Evolutionary conservation across 2,113 vertebrate genomes (phyloP).

Genomic region (Tapirus terrestris): DNA sequence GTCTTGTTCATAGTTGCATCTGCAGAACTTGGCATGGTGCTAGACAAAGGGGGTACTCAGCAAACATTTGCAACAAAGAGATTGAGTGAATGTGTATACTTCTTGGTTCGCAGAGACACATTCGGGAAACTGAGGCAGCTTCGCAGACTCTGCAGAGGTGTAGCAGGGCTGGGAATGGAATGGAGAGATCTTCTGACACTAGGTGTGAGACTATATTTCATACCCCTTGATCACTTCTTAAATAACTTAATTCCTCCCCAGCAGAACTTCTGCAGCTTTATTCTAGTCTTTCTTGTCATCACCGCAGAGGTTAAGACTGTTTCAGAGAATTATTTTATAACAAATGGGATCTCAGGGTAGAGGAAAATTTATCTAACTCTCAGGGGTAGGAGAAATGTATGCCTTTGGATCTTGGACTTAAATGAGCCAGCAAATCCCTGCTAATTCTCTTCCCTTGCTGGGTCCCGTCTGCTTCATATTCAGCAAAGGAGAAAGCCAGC

Average conservation of each 20-base stretch:
- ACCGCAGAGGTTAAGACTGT: neutral
- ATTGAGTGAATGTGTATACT: neutral
- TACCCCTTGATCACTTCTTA: neutral
- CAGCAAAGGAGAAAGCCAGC: conserved; percentile 65
- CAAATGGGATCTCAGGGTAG: conserved; percentile 35
- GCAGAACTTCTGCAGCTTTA: neutral
- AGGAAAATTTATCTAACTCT: conserved; percentile 59
- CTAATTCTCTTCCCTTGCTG: conserved; percentile 68
- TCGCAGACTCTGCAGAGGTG: neutral
- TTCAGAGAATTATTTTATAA: conserved; percentile 61
- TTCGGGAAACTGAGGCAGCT: neutral
- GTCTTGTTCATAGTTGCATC: neutral
- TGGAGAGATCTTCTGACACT: neutral
- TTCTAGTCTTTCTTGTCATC: conserved; percentile 29
- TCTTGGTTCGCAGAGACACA: neutral
- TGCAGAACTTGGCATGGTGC: neutral
- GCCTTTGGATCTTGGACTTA: conserved; percentile 55
- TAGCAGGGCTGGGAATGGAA: neutral
- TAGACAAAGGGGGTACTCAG: neutral
- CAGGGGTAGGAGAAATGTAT: conserved; percentile 36
- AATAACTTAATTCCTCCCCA: conserved; percentile 48
- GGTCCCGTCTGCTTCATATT: conserved; percentile 55
- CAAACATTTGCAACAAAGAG: neutral
- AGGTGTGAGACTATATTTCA: neutral
- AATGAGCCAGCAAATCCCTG: conserved; percentile 72